These are phyloP conservation scores for Antennarius maculatus DNA, from an alignment of 2,797 vertebrate genomes.

Conservation along the genomic window DNA sequence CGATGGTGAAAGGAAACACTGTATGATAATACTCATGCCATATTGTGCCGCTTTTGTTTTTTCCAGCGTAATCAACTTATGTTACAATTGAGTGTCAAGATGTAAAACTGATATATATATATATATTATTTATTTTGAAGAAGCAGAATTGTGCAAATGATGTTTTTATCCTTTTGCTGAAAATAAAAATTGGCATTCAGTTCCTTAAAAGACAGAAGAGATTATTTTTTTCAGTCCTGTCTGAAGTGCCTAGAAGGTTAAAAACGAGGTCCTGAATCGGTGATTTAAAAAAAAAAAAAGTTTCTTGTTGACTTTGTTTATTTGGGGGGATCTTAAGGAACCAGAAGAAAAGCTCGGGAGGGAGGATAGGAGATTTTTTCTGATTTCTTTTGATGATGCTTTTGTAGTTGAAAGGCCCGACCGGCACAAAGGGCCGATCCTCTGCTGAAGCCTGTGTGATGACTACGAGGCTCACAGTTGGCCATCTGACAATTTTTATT, in stretches of 20 bases:
- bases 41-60: conserved; percentile 57
- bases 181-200: conserved; percentile 80
- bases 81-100: conserved; percentile 70
- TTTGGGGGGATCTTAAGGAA: conserved; percentile 23
- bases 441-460: conserved; percentile 50
- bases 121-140: conserved; percentile 78
- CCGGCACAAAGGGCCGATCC: conserved; percentile 44
- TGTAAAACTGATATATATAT: conserved; percentile 75
- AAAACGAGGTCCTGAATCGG: background rate
- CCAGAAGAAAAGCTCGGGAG: background rate
- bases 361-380: conserved; percentile 19
- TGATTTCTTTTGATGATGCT: conserved; percentile 47
- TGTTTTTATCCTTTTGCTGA: conserved; percentile 82
- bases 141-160: conserved; percentile 76
- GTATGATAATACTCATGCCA: conserved; percentile 67
- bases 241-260: background rate
- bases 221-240: conserved; percentile 43
- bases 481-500: conserved; percentile 26
- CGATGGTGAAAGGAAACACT: conserved; percentile 61
- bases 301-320: background rate
- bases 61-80: conserved; percentile 54
- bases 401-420: conserved; percentile 67
- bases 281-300: background rate
- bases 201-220: conserved; percentile 63
- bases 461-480: conserved; percentile 34